phyloP scores from a whole-genome alignment of 1,140 invertebrate genomes.

The Metopolophium dirhodum region DNA sequence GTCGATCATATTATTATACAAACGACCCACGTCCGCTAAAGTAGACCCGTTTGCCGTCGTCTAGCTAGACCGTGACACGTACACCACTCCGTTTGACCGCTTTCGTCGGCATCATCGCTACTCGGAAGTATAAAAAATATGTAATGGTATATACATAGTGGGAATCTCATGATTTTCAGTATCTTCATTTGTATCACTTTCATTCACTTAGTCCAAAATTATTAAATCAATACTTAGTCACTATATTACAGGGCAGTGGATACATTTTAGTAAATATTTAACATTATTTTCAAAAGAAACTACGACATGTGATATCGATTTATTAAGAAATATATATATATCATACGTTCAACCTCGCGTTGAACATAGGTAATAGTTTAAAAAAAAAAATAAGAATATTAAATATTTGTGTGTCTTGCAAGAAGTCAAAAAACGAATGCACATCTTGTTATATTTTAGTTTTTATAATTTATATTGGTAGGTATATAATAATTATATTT shows the following conservation, averaged over 20 bases:
- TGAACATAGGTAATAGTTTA: neutral
- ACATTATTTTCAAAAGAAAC: neutral
- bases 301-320: neutral
- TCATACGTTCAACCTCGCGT: neutral
- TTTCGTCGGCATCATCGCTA: neutral
- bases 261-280: neutral
- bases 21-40: neutral
- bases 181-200: neutral
- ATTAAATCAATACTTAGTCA: neutral
- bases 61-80: neutral
- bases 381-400: neutral
- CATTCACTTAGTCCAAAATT: neutral
- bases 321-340: neutral
- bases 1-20: neutral
- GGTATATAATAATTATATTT: neutral
- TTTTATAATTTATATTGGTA: neutral
- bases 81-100: neutral
- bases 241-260: neutral
- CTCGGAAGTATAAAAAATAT: neutral
- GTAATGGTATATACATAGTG: neutral
- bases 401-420: neutral
- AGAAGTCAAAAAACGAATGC: neutral
- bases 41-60: neutral
- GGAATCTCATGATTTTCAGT: neutral
- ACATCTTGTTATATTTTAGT: neutral